These are phyloP conservation scores for Rhineura floridana DNA, from an alignment of 2,113 vertebrate genomes.

Conservation along the genomic window DNA sequence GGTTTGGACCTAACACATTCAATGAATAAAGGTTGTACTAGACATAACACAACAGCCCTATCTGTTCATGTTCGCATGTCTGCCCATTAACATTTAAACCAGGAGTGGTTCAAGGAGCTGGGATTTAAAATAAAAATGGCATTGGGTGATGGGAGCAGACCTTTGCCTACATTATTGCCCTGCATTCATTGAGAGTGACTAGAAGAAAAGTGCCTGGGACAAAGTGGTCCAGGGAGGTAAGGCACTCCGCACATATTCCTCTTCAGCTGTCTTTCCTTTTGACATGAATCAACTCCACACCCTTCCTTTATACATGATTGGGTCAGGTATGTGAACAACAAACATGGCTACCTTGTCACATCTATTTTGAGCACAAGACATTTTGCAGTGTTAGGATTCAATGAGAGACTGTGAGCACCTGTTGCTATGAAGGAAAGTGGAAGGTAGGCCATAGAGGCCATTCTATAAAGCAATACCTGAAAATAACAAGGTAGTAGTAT, in stretches of 20 bases:
- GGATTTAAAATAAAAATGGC: not conserved
- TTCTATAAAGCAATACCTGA: not conserved
- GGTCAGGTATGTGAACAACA: not conserved
- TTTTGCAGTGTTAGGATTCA: slow-evolving; percentile 1
- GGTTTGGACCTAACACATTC: no score
- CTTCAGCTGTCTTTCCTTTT: not conserved
- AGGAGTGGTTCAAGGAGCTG: not conserved
- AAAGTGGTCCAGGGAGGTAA: not conserved
- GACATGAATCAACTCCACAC: not conserved
- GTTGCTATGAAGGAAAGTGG: not conserved
- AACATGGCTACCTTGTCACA: not conserved
- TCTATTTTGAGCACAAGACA: not conserved
- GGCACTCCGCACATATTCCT: no score
- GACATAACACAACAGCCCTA: not conserved
- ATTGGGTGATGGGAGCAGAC: not conserved
- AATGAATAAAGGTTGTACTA: not conserved
- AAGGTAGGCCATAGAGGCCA: not conserved
- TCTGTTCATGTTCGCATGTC: not conserved
- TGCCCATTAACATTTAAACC: not conserved
- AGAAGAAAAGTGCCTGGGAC: not conserved
- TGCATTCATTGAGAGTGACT: not conserved
- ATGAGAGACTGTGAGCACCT: fast-evolving
- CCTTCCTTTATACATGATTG: no score
- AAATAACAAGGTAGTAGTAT: slow-evolving; percentile 21
- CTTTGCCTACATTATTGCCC: not conserved